These are phyloP conservation scores for Habropoda laboriosa DNA, from an alignment of 1,140 invertebrate genomes.

Conservation along the genomic window DNA sequence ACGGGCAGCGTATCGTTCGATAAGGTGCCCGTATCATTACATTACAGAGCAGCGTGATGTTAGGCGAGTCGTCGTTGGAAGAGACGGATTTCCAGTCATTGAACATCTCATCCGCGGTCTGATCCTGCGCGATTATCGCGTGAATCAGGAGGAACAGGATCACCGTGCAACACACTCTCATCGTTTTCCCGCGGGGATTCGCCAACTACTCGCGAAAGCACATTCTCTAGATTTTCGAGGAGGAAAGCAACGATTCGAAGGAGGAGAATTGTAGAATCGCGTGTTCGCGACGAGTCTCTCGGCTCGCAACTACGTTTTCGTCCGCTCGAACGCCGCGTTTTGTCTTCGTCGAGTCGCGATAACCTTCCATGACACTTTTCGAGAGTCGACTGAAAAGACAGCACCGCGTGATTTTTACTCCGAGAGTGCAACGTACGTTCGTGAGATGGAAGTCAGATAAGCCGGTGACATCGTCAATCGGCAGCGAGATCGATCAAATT, in stretches of 20 bases:
- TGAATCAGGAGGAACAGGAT: conserved; percentile 42
- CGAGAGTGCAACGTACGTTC: no score
- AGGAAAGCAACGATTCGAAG: no score
- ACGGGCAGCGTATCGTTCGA: conserved; percentile 58
- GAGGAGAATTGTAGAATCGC: no score
- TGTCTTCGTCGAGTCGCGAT: not conserved
- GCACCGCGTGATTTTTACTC: not conserved
- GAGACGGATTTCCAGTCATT: no score
- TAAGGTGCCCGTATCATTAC: conserved; percentile 70
- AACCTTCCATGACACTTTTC: not conserved
- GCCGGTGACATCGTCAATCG: not conserved
- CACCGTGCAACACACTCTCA: conserved; percentile 36
- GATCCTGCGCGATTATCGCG: no score
- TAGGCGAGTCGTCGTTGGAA: no score
- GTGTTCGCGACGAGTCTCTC: not conserved
- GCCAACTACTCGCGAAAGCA: no score
- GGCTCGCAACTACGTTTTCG: not conserved
- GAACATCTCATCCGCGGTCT: no score
- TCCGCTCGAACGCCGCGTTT: not conserved
- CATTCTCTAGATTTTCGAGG: no score
- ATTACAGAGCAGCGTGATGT: conserved; percentile 16
- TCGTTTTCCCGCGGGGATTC: not conserved
- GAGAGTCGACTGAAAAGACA: accelerated
- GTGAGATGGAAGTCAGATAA: no score
- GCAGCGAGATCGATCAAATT: not conserved